Evolutionary conservation across 2,113 vertebrate species (phyloP).

Genomic region (Spilogale gracilis): DNA sequence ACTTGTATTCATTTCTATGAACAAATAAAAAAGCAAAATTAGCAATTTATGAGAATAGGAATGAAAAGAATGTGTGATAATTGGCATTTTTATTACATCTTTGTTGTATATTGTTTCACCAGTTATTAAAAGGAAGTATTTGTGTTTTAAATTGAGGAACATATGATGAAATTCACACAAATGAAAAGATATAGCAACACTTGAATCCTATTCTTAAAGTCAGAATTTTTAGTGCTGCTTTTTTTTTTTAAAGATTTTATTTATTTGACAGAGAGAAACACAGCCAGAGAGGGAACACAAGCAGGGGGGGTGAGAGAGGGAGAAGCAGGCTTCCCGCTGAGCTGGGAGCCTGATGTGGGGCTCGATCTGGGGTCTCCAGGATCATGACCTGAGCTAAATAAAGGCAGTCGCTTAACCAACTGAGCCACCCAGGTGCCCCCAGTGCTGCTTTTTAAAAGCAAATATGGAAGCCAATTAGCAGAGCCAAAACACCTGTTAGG

Average conservation of each 20-base stretch:
- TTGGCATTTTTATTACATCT: constrained; percentile 16
- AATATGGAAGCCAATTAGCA: background rate
- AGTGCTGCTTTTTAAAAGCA: background rate
- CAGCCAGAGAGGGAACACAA: too few relatives aligned
- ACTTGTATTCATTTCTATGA: background rate
- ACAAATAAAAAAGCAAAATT: background rate
- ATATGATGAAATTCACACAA: background rate
- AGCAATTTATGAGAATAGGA: background rate
- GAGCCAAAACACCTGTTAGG: background rate
- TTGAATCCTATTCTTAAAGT: constrained; percentile 27
- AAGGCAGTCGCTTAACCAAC: too few relatives aligned
- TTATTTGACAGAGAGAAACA: too few relatives aligned
- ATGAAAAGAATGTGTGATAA: background rate
- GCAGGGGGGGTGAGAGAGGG: too few relatives aligned
- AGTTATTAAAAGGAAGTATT: constrained; percentile 8
- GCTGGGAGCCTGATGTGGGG: too few relatives aligned
- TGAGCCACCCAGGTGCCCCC: too few relatives aligned
- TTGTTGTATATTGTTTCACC: background rate
- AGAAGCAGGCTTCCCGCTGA: too few relatives aligned
- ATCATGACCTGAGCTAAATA: too few relatives aligned
- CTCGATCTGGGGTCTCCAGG: too few relatives aligned
- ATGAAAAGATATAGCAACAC: background rate
- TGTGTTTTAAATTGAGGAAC: background rate
- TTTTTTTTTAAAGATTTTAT: background rate
- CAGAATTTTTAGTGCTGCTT: background rate